Evolutionary conservation across 2,113 vertebrate species (phyloP).

Genomic region (Probosciger aterrimus): DNA sequence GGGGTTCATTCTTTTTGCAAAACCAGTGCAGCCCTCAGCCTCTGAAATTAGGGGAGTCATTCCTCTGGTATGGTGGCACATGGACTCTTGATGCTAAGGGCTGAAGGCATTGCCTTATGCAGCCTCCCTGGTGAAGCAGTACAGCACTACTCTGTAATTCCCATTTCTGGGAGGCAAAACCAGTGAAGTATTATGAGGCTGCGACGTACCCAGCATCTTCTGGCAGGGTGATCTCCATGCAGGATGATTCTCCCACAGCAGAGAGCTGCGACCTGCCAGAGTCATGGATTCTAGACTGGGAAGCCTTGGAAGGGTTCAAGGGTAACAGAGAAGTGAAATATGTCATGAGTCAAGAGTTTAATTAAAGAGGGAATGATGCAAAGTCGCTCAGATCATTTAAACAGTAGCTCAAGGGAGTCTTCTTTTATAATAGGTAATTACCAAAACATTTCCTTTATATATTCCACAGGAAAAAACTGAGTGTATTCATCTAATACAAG

Average conservation of each 20-base stretch:
- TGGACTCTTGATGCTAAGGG: not conserved
- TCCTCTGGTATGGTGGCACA: too few relatives aligned
- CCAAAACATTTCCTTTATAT: not conserved
- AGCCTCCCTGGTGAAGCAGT: not conserved
- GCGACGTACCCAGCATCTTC: accelerated
- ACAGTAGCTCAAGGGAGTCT: not conserved
- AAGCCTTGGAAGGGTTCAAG: not conserved
- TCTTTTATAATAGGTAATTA: not conserved
- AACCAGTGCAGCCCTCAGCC: accelerated
- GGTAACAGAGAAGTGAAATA: not conserved
- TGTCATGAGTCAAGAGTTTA: not conserved
- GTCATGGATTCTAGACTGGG: accelerated
- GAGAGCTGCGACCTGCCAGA: not conserved
- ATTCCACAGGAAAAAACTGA: not conserved
- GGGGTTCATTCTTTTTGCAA: not conserved
- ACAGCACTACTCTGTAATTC: accelerated
- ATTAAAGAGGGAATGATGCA: not conserved
- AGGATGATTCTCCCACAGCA: not conserved
- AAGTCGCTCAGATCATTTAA: not conserved
- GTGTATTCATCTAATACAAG: not conserved
- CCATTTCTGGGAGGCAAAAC: not conserved
- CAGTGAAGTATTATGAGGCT: accelerated
- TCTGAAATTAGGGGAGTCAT: accelerated
- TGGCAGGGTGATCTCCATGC: not conserved
- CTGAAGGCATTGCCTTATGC: accelerated